Evolutionary conservation across 2,888 invertebrate genomes (phyloP), one percentile per base, ranked within the genome.

Genomic region (Teinopalpus imperialis): DNA sequence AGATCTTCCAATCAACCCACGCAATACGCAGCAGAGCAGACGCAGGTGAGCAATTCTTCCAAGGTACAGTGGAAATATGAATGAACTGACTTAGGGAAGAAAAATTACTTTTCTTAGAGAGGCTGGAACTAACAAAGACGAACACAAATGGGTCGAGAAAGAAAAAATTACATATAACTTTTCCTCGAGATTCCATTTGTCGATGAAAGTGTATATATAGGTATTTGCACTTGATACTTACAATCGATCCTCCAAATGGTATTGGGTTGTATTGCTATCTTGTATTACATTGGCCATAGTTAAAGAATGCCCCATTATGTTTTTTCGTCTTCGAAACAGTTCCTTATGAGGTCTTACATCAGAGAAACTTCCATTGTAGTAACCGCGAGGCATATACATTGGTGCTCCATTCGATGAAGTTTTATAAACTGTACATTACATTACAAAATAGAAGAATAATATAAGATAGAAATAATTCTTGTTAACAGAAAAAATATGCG

Each of bases 211-310:
- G n/a, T n/a, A n/a, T n/a, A n/a, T n/a, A n/a, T n/a, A n/a, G n/a
- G n/a, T n/a, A n/a, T n/a, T n/a, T n/a, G n/a, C n/a, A n/a, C n/a
- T 34, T 32, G 5, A 1, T 7, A 31, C 79, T 76, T 49, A 83
- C 85, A 73, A 34, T 47, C 74, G 57, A 46, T 81, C 72, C 40
- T 85, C 80, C 13, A 85, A 44, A 53, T 81, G 79, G 9, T 73
- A 64, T 13, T 48, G 52, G 0, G 80, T 69, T 0, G 59, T 56
- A 46, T 85, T 85, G 39, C 74, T 81, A 35, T 85, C 81, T 41
- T 78, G 77, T 23, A 86, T 71, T 0, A 78, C 80, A 24, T 77
- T 76, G n/a, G 77, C 61, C 73, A 83, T 79, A 0, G 71, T 78
- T 2, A 86, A 48, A 0, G 71, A 55, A 42, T 78, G 73, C 0